A percentile compares a stretch with the other conserved stretches of the same genome.
Conservation (phyloP, 2,888 invertebrate genomes). For the Tachystola acroxantha region DNA sequence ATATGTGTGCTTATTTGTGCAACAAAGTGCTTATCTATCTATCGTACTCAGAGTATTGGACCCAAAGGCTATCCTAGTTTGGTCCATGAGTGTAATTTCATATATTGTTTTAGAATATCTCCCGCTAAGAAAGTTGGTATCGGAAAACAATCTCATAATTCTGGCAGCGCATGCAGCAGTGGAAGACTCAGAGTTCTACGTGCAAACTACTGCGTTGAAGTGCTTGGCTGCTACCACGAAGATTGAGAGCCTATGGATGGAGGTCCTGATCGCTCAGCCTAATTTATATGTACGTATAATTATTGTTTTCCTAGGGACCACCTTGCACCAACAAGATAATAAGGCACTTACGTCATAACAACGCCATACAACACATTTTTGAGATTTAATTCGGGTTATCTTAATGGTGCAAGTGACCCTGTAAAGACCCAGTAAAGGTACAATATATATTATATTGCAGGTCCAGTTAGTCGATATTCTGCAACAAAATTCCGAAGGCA, state of each 20-base stretch:
- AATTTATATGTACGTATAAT: slow-evolving; percentile 30
- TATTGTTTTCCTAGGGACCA: too few relatives aligned
- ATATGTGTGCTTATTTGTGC: too few relatives aligned
- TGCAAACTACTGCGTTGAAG: slow-evolving; percentile 27
- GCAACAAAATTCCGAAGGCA: slow-evolving; percentile 81
- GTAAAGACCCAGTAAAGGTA: too few relatives aligned
- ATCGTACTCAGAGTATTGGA: too few relatives aligned
- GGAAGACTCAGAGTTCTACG: slow-evolving; percentile 25
- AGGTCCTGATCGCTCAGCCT: slow-evolving; percentile 19
- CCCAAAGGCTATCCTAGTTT: too few relatives aligned
- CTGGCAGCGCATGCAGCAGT: slow-evolving; percentile 26
- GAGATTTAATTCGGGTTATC: too few relatives aligned
- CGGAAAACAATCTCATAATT: slow-evolving; percentile 22
- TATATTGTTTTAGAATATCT: slow-evolving; percentile 33
- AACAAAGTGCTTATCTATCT: too few relatives aligned
- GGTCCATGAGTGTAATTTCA: too few relatives aligned
- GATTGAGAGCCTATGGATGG: slow-evolving; percentile 30
- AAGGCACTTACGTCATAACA: too few relatives aligned
- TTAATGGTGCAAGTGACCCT: too few relatives aligned
- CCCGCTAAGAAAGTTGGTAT: slow-evolving; percentile 28
- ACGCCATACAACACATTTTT: too few relatives aligned
- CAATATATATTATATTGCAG: slow-evolving; percentile 42
- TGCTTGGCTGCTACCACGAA: slow-evolving; percentile 31
- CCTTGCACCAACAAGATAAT: too few relatives aligned
- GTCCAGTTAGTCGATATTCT: slow-evolving; percentile 71